Base-by-base conservation (phyloP, 2,888 invertebrate species). In the Sycophila texana region DNA sequence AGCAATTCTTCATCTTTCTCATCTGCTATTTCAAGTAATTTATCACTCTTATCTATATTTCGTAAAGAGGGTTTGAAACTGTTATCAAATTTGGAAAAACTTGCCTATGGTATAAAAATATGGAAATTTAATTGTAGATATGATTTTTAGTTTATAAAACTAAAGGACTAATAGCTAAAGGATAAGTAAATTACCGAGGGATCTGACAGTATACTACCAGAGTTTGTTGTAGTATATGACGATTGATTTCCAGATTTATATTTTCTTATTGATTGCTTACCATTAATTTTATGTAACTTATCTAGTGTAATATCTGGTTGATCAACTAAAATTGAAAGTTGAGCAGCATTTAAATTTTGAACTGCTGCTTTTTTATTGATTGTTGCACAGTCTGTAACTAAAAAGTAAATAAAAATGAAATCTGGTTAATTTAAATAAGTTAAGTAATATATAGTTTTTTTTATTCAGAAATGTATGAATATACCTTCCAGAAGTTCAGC, bases 301-400 rank as follows among this genome's bases (percentile, higher is more conserved):
- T 93, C 92, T 55, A 93, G 89, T 63, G 92, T 92, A 0, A 93
- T 87, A 85, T 92, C 92, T 65, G 92, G 88, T 89, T 93, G 91
- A 83, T 92, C 88, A 0, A 95, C 93, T 76, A 96, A 91, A 82
- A 94, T 91, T 16, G 95, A 93, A 5, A 96, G 88, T 86, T 95
- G 94, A 73, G 92, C 91, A 7, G 95, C 93, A 85, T 92, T 93
- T 51, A 96, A 89, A 85, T 94, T 95, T 83, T 93, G 93, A 14
- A 96, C 93, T 20, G 93, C 92, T 1, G 95, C 94, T 87, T 93
- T 94, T 20, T 92, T 93, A 90, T 95, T 94, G 71, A 91, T 94
- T 86, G 94, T 93, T 4, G 92, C 92, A 74, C 91, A 91, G 66
- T 93, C 91, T 51, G 94, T 94, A 77, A 96, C 96, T 96, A 84